These are phyloP conservation scores for Cinclus mexicanus DNA, from an alignment of 2,113 vertebrate species.

Conservation along the genomic window DNA sequence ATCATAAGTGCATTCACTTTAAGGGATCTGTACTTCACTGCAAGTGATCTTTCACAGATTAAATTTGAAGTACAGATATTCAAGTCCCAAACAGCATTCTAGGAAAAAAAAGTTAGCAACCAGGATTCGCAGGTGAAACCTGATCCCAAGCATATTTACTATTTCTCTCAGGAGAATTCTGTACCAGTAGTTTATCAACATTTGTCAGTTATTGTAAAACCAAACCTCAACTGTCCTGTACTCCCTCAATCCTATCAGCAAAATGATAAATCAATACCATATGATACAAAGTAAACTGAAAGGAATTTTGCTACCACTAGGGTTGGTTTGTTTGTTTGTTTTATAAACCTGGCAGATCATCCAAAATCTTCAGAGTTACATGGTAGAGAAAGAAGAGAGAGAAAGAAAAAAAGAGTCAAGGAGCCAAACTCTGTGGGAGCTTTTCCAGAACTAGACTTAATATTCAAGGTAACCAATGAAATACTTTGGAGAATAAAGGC, in stretches of 20 bases:
- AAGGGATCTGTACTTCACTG: neutral
- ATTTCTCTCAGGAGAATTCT: neutral
- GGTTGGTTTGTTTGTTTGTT: neutral
- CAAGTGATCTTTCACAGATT: neutral
- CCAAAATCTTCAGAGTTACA: neutral
- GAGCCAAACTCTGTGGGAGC: neutral
- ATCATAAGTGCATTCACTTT: neutral
- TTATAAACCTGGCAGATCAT: neutral
- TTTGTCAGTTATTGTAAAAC: neutral
- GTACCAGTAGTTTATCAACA: neutral
- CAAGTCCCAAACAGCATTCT: neutral
- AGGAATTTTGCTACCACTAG: neutral
- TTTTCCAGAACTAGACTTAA: neutral
- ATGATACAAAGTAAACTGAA: neutral
- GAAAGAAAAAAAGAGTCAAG: neutral
- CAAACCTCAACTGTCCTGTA: neutral
- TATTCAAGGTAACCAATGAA: neutral
- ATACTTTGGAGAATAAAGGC: neutral
- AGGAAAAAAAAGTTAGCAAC: neutral
- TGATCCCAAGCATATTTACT: neutral
- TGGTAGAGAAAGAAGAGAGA: neutral
- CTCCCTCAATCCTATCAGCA: rapidly evolving
- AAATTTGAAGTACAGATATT: neutral
- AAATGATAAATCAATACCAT: neutral
- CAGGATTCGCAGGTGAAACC: neutral